Conservation (phyloP, 2,113 vertebrate genomes). For the Etia nguti region DNA sequence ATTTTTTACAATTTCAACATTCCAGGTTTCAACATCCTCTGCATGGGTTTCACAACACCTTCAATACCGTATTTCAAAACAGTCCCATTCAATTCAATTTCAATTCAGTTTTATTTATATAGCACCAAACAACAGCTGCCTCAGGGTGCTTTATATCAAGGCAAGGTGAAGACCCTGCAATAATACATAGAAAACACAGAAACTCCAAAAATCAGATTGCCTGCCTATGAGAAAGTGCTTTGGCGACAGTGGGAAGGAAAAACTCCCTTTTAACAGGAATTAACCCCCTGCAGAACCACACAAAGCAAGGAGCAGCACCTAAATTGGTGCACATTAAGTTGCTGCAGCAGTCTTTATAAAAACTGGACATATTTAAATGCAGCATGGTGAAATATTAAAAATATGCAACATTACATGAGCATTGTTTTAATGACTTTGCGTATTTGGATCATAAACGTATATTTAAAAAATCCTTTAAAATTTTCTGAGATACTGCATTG, state of each 20-base stretch:
- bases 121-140: neutral
- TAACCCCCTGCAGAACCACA: neutral
- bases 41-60: neutral
- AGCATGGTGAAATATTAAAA: neutral
- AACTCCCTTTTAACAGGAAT: neutral
- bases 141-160: neutral
- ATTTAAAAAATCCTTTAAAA: neutral
- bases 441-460: neutral
- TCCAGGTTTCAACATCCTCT: neutral
- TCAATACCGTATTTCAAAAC: neutral
- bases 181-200: neutral
- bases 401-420: neutral
- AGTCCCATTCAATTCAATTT: neutral
- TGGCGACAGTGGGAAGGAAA: neutral
- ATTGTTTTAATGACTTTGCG: neutral
- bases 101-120: neutral
- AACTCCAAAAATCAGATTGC: neutral
- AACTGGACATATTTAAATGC: neutral
- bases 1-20: neutral
- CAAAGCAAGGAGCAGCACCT: neutral
- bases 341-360: neutral
- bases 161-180: neutral
- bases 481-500: neutral
- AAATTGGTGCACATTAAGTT: neutral
- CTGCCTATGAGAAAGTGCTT: neutral